phyloP scores from a whole-genome alignment of 2,888 invertebrate genomes.

The Carcina quercana region DNA sequence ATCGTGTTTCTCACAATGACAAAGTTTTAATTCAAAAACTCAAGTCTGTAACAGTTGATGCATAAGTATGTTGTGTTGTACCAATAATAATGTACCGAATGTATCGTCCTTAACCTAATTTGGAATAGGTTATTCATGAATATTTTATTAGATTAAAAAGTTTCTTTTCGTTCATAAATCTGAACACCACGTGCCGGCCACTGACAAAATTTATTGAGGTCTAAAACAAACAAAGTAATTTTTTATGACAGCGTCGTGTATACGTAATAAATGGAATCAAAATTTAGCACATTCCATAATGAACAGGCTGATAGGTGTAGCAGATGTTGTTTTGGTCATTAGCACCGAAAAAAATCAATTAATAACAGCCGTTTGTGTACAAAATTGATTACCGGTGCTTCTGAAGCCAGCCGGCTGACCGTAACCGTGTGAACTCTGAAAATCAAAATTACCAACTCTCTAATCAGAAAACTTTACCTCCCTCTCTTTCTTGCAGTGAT shows the following conservation, averaged over 20 bases:
- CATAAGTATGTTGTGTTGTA: too few species aligned
- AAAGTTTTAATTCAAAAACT: too few species aligned
- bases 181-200: conserved; percentile 45
- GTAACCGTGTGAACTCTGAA: conserved; percentile 61
- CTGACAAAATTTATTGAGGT: conserved; percentile 54
- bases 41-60: too few species aligned
- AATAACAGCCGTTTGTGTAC: conserved; percentile 65
- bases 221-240: conserved; percentile 50
- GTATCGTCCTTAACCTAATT: not conserved
- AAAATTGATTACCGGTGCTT: conserved; percentile 69
- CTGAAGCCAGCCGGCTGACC: conserved; percentile 59
- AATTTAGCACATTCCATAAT: conserved; percentile 60
- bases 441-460: conserved; percentile 51
- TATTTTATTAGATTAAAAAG: conserved; percentile 40
- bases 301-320: conserved; percentile 51
- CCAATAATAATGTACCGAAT: too few species aligned
- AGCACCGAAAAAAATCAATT: conserved; percentile 63
- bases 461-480: conserved; percentile 41
- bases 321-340: conserved; percentile 69
- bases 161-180: conserved; percentile 51
- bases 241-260: too few species aligned
- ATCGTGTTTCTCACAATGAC: too few species aligned
- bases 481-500: conserved; percentile 26
- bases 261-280: conserved; percentile 21
- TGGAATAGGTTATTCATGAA: conserved; percentile 30